Conservation (phyloP, 37 sponge, comb jelly and placozoan genomes). For the Amphimedon queenslandica region DNA sequence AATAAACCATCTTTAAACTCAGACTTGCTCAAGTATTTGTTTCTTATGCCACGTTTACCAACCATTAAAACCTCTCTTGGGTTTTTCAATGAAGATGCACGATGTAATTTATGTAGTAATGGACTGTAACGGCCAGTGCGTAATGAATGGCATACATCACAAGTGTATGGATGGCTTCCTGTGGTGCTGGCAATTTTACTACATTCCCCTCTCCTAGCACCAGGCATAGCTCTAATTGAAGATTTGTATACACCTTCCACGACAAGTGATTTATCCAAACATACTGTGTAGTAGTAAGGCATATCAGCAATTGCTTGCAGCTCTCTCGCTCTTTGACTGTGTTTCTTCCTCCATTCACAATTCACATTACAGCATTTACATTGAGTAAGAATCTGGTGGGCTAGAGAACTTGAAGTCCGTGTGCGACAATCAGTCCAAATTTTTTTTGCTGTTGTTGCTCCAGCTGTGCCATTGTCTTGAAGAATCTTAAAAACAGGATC, state of each 20-base stretch:
- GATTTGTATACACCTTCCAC: not conserved
- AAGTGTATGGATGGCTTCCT: conserved; percentile 1
- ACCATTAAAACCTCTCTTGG: too few species aligned
- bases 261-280: not conserved
- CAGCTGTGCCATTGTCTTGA: not conserved
- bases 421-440: not conserved
- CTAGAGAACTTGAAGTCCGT: not conserved
- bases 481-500: not conserved
- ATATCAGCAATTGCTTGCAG: not conserved
- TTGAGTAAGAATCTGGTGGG: not conserved
- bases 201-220: not conserved
- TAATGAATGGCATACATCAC: not conserved
- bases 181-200: not conserved
- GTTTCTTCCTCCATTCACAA: conserved; percentile 1
- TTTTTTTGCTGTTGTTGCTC: not conserved
- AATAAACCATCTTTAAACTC: too few species aligned
- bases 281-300: conserved; percentile 9
- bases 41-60: too few species aligned
- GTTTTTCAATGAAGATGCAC: not conserved
- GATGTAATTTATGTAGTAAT: not conserved
- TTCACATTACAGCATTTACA: not conserved
- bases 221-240: not conserved
- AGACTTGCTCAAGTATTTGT: too few species aligned
- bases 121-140: not conserved
- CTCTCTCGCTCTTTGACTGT: not conserved